Evolutionary conservation across 2,113 vertebrate genomes (phyloP), one percentile per base, ranked within the genome.

Genomic region (Salvelinus namaycush): DNA sequence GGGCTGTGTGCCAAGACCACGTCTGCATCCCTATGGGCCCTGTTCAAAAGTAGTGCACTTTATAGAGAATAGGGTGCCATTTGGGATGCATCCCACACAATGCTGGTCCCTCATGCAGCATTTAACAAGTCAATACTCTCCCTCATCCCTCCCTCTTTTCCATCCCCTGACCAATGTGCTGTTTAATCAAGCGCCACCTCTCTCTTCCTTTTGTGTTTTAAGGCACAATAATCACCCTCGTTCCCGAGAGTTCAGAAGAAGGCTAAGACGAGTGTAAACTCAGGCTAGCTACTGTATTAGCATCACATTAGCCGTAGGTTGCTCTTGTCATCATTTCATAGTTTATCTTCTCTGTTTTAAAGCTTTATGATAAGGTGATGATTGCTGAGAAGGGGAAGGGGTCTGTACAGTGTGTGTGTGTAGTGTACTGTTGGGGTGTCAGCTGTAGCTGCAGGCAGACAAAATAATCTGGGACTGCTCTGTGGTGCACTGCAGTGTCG

Each of bases 21-120:
- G 1, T 34, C 31, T 34, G 31, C 5, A 6, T 34, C 39, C 39
- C 39, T 44, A 44, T 44, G 39, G 49, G 14, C 49, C 3, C 49
- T 14, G 14, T 3, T 54, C 14, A 54, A 54, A 54, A 16, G 14
- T 54, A 54, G 49, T 54, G 49, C 49, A 16, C 39, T 44, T 44
- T 11, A 44, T 44, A 44, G 39, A 44, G 14, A 54, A 54, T 4
- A 54, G 49, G 12, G 49, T 18, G 49, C 16, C 49, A 54, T 54
- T 54, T 18, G 49, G 49, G 49, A 54, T 18, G 14, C 14, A 16
- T 8, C 9, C 68, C 44, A 77, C 80, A 82, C 27, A 75, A 73
- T 22, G 22, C 67, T 2, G 44, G 73, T 73, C 18, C 76, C 81
- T 87, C 86, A 88, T 87, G 90, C 85, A 86, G 84, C 79, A 86